Percentiles rank a stretch among this genome's conserved stretches.
phyloP scores from a whole-genome alignment of 1,140 invertebrate species.

The Melipona quadrifasciata region DNA sequence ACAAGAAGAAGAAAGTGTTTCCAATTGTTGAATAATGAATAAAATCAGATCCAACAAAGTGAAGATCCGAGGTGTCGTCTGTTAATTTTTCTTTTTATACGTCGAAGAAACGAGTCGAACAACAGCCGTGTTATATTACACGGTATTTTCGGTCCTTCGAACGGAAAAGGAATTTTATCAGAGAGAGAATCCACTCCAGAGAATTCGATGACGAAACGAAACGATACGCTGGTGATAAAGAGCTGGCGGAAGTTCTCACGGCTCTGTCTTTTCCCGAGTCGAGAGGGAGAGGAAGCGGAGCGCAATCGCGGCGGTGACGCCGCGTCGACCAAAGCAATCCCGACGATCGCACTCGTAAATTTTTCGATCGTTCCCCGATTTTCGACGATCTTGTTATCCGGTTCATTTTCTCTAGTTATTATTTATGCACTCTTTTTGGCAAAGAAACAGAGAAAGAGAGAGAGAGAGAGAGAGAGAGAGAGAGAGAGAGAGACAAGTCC shows the following conservation, averaged over 20 bases:
- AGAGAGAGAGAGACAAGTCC: no score
- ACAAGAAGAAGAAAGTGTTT: no score
- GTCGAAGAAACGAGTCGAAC: background rate
- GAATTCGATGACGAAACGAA: constrained; percentile 11
- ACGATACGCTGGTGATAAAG: constrained; percentile 49
- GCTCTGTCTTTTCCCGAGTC: constrained; percentile 38
- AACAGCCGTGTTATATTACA: no score
- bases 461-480: no score
- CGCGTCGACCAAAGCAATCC: background rate
- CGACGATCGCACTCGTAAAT: constrained; percentile 51
- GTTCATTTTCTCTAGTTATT: constrained; percentile 11
- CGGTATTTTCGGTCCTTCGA: background rate
- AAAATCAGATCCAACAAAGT: no score
- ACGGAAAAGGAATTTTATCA: background rate
- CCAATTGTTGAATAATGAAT: no score
- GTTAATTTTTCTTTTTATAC: background rate
- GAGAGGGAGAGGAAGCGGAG: constrained; percentile 45
- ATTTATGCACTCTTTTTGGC: constrained; percentile 4
- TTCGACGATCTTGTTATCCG: constrained; percentile 13
- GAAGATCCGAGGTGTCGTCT: background rate
- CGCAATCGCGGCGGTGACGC: constrained; percentile 43
- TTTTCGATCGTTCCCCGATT: constrained; percentile 42
- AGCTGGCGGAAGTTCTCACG: constrained; percentile 32
- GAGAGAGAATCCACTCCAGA: background rate
- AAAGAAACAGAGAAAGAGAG: background rate